Conservation (phyloP, 2,888 invertebrate genomes). For the Leptinotarsa rubiginosa region DNA sequence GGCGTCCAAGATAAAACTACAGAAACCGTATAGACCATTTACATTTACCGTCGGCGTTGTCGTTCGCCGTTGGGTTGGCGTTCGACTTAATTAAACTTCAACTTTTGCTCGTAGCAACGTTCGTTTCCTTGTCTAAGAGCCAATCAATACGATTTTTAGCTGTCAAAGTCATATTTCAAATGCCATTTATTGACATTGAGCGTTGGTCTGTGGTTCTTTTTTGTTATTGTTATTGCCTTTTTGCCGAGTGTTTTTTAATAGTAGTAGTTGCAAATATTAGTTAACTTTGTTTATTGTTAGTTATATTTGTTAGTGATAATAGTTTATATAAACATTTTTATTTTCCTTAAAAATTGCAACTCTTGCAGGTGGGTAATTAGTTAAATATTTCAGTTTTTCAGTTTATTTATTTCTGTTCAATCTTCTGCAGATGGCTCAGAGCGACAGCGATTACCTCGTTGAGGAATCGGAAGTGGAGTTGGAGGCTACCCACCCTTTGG, state of each 20-base stretch:
- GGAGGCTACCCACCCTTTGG: constrained; percentile 5
- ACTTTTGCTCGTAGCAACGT: neutral
- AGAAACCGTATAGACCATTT: neutral
- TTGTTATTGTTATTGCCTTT: too few relatives aligned
- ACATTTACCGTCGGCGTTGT: neutral
- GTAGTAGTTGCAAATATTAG: neutral
- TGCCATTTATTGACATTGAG: neutral
- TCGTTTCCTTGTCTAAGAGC: constrained; percentile 1
- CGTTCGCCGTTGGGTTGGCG: too few relatives aligned
- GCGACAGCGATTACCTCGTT: constrained; percentile 5
- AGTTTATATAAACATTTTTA: neutral
- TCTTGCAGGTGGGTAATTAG: constrained; percentile 14
- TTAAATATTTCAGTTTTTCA: constrained; percentile 10
- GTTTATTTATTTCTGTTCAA: neutral
- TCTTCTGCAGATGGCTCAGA: constrained; percentile 11
- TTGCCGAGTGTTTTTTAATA: neutral
- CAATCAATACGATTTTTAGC: constrained; percentile 4
- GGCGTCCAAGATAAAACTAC: neutral
- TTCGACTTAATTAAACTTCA: too few relatives aligned
- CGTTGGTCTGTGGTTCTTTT: neutral
- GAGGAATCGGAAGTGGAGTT: constrained; percentile 21
- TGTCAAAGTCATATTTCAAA: constrained; percentile 9
- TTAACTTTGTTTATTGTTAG: neutral
- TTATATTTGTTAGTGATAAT: neutral
- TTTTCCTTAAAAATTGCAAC: neutral